Base-by-base conservation (phyloP, 2,888 invertebrate genomes). In the Sialis fuliginosa region DNA sequence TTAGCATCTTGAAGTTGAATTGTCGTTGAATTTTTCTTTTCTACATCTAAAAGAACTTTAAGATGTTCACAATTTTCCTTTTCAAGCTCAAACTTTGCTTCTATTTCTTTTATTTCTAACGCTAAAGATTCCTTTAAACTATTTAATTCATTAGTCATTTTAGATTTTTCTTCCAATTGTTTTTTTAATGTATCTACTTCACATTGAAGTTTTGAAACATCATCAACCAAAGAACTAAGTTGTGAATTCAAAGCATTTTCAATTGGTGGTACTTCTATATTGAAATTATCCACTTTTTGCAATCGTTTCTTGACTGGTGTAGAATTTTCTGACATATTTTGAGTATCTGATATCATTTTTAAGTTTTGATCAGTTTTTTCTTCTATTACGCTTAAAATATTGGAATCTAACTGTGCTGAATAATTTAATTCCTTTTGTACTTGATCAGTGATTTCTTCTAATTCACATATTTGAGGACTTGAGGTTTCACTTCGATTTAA, bases 1-100 rank as follows among this genome's bases (percentile, higher is more conserved):
- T 73, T 69, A 1, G 77, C 73, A 60, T 81, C 80, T 60, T 80
- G 78, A 31, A 73, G 69, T 65, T 79, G 71, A 39, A 68, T 62
- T 6, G 64, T 60, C 45, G 72, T 70, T 0, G 74, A 69, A 39
- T 70, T 69, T 41, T 72, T 68, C 54, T 73, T 72, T 55, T 80
- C 77, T 30, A 72, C 64, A 48, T 74, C 70, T 9, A 81, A 59
- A 49, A 74, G 63, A 34, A 71, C 65, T 53, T 77, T 70, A 45
- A 80, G 60, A 30, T 74, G 67, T 4, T 69, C 71, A 22, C 71
- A 67, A 56, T 71, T 70, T 51, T 71, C 69, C 7, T 67, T 63
- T 56, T 73, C 71, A 0, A 62, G 61, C 54, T 71, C 70, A 42
- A 65, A 61, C 12, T 71, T 70, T 39, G 69, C 64, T 49, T 66